phyloP scores from a whole-genome alignment of 2,113 vertebrate genomes.

The Syngnathus typhle region DNA sequence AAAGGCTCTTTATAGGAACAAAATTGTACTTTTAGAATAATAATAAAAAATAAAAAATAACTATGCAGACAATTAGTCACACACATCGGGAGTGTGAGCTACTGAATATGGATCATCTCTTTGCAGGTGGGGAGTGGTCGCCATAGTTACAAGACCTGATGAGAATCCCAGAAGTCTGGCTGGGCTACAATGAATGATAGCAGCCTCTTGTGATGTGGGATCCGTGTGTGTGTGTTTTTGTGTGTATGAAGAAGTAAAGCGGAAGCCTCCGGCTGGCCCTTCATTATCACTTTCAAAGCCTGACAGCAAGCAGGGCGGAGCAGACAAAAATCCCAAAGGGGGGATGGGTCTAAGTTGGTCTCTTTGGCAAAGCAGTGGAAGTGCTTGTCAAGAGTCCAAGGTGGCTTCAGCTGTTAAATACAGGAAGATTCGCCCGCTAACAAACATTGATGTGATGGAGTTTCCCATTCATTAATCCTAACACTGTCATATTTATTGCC shows the following conservation, averaged over 20 bases:
- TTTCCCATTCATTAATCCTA: neutral
- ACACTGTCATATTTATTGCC: neutral
- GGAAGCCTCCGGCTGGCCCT: slow-evolving; percentile 31
- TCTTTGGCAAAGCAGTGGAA: slow-evolving; percentile 19
- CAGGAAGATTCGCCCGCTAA: neutral
- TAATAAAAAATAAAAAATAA: neutral
- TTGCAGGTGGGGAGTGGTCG: slow-evolving; percentile 41
- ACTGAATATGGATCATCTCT: slow-evolving; percentile 20
- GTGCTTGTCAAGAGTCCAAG: slow-evolving; percentile 24
- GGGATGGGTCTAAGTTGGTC: slow-evolving; percentile 6
- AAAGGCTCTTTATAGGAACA: slow-evolving; percentile 13
- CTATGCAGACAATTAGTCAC: slow-evolving; percentile 11
- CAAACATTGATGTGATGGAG: neutral
- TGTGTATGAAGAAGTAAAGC: slow-evolving; percentile 35
- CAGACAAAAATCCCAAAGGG: slow-evolving; percentile 12
- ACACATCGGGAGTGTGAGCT: slow-evolving; percentile 3
- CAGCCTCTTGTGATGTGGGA: slow-evolving; percentile 28
- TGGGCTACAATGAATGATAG: slow-evolving; percentile 30
- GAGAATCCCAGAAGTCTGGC: slow-evolving; percentile 44
- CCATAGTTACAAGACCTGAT: slow-evolving; percentile 56
- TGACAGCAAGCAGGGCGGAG: slow-evolving; percentile 14
- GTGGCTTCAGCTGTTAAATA: slow-evolving; percentile 18
- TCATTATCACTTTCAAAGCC: slow-evolving; percentile 34
- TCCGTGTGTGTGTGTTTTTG: slow-evolving; percentile 15
- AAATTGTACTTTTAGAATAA: slow-evolving; percentile 7